phyloP scores from a whole-genome alignment of 2,113 vertebrate species.

The Sapayoa aenigma region DNA sequence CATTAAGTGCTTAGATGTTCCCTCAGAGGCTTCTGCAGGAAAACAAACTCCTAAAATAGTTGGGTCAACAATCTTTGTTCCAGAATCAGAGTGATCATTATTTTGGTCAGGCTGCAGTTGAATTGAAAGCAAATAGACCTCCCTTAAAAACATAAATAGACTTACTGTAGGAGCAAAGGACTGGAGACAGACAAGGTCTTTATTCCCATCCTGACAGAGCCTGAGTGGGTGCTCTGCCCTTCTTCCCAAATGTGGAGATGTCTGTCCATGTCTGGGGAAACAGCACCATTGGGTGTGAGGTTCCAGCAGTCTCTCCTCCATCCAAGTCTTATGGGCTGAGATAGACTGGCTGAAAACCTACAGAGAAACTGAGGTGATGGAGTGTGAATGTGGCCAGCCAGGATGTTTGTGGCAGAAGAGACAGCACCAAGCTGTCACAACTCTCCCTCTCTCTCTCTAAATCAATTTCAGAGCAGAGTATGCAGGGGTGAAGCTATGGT shows the following conservation, averaged over 20 bases:
- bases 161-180: neutral
- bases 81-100: neutral
- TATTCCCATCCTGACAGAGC: neutral
- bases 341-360: neutral
- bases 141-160: neutral
- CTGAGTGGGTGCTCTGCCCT: neutral
- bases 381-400: neutral
- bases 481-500: neutral
- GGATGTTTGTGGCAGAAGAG: rapidly evolving
- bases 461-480: neutral
- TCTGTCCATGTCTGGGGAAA: neutral
- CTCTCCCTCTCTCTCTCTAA: neutral
- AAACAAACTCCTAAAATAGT: neutral
- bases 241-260: neutral
- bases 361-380: neutral
- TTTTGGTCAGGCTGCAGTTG: neutral
- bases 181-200: conserved; percentile 2
- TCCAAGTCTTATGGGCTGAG: neutral
- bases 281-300: rapidly evolving
- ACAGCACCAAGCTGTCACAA: too few species aligned
- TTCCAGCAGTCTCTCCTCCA: neutral
- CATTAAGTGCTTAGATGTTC: neutral
- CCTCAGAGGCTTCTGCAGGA: neutral
- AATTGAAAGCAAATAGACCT: conserved; percentile 2
- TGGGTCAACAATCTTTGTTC: neutral